Percentiles rank a stretch among this genome's conserved stretches.
phyloP scores from a whole-genome alignment of 2,113 vertebrate genomes.

The mouse (Mus musculus) region DNA sequence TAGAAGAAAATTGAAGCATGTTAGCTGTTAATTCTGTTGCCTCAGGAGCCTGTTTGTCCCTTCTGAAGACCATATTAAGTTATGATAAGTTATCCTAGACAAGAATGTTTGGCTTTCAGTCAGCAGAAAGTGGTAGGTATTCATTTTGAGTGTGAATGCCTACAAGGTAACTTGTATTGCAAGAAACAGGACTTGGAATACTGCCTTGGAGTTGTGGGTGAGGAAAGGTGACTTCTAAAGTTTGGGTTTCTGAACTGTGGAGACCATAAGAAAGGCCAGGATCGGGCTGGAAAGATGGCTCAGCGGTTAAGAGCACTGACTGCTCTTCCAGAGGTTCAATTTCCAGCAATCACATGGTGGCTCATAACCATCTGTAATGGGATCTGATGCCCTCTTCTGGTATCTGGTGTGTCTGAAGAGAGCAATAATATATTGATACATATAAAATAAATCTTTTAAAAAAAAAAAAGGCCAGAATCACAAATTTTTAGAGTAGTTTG shows the following conservation, averaged over 20 bases:
- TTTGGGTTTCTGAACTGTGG: neutral
- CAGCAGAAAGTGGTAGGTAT: constrained; percentile 24
- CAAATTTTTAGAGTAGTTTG: neutral
- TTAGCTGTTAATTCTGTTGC: neutral
- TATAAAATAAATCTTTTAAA: too few relatives aligned
- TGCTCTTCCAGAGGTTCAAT: too few relatives aligned
- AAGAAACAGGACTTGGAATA: constrained; percentile 42
- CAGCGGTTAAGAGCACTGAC: too few relatives aligned
- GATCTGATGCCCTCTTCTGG: neutral
- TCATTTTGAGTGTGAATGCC: constrained; percentile 51
- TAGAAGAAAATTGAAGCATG: neutral
- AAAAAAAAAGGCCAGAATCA: neutral
- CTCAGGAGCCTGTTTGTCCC: constrained; percentile 6
- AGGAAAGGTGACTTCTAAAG: neutral
- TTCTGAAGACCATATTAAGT: constrained; percentile 42
- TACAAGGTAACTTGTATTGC: constrained; percentile 50
- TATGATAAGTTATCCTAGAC: constrained; percentile 18
- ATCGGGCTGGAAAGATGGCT: neutral
- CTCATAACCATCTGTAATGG: too few relatives aligned
- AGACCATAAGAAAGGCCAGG: neutral
- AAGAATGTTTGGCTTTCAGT: constrained; percentile 54
- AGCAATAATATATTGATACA: too few relatives aligned
- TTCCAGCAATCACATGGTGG: too few relatives aligned
- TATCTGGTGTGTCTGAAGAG: too few relatives aligned
- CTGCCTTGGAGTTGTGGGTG: neutral